phyloP scores from a whole-genome alignment of 2,888 invertebrate species.

The Carabus problematicus region DNA sequence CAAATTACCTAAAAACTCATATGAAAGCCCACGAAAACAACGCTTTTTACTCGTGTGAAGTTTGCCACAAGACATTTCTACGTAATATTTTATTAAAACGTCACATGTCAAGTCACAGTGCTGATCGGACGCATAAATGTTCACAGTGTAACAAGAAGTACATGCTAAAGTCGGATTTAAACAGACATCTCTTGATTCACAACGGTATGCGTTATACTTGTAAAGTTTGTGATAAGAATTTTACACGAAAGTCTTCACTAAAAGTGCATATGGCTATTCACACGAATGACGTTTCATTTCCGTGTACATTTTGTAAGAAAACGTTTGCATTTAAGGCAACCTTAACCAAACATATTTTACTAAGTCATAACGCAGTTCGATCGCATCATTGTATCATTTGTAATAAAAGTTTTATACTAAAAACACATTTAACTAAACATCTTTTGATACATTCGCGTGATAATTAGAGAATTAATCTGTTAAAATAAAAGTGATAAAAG shows the following conservation, averaged over 20 bases:
- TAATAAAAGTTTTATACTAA: slow-evolving; percentile 12
- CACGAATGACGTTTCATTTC: too few species aligned
- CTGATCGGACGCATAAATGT: neutral
- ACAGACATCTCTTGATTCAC: slow-evolving; percentile 10
- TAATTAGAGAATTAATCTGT: neutral
- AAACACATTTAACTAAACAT: slow-evolving; percentile 9
- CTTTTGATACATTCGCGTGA: slow-evolving; percentile 2
- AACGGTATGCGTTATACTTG: slow-evolving; percentile 7
- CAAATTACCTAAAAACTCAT: slow-evolving; percentile 11
- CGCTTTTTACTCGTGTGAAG: neutral
- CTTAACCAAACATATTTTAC: too few species aligned
- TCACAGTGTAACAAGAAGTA: slow-evolving; percentile 8
- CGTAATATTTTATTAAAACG: slow-evolving; percentile 8
- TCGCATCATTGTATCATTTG: slow-evolving; percentile 1
- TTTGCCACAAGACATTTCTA: slow-evolving; percentile 5
- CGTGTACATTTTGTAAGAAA: too few species aligned
- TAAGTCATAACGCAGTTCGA: too few species aligned
- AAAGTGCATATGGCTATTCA: slow-evolving; percentile 4
- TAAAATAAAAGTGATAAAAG: too few species aligned
- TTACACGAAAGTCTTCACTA: neutral
- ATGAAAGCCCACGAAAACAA: neutral
- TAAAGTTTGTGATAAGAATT: slow-evolving; percentile 6
- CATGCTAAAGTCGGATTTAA: slow-evolving; percentile 10
- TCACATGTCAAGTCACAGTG: slow-evolving; percentile 4
- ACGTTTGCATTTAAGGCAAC: too few species aligned